Conservation (phyloP, 2,888 invertebrate genomes). For the Campaea margaritaria region DNA sequence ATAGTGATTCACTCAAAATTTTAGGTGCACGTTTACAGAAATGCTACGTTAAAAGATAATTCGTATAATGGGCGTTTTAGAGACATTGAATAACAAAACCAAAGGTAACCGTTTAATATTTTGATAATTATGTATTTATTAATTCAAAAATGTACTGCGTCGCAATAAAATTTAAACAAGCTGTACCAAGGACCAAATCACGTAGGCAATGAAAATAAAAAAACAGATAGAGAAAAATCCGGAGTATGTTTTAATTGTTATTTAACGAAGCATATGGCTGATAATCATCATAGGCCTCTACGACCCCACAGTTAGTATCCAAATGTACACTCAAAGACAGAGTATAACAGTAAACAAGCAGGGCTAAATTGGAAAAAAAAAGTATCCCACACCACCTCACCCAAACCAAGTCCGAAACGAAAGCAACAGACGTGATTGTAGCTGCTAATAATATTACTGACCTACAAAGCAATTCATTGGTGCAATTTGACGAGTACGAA, state of each 20-base stretch:
- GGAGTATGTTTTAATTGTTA: too few species aligned
- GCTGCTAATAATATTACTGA: constrained; percentile 76
- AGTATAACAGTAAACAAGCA: too few species aligned
- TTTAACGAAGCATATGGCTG: too few species aligned
- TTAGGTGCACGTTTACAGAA: neutral
- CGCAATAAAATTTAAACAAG: neutral
- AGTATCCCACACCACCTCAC: constrained; percentile 18
- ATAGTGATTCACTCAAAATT: neutral
- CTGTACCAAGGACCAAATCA: too few species aligned
- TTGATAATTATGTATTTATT: too few species aligned
- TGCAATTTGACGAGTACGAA: constrained; percentile 78
- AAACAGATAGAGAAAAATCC: too few species aligned
- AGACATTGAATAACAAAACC: neutral
- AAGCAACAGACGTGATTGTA: constrained; percentile 45
- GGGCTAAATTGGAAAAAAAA: neutral
- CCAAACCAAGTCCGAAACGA: constrained; percentile 22
- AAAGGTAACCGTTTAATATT: neutral
- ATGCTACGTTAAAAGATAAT: neutral
- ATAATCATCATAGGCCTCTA: too few species aligned
- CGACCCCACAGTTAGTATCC: too few species aligned
- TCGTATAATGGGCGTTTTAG: neutral
- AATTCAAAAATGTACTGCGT: too few species aligned
- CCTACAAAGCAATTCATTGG: constrained; percentile 81
- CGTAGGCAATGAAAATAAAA: too few species aligned
- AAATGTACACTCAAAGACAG: too few species aligned